Conservation (phyloP, 2,888 invertebrate genomes). For the Polyploca ridens region DNA sequence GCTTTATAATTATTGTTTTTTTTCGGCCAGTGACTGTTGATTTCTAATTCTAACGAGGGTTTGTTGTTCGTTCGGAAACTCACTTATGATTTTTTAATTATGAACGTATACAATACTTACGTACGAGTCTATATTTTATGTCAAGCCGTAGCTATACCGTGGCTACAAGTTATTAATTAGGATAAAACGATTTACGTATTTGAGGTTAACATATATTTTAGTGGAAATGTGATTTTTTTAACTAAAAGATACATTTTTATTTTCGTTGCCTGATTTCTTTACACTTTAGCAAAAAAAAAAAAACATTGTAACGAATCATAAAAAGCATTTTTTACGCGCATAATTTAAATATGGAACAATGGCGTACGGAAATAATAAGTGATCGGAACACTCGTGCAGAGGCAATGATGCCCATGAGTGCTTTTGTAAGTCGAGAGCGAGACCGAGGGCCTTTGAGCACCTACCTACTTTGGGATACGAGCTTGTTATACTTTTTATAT, state of each 20-base stretch:
- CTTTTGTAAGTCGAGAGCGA: conserved; percentile 58
- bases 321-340: background rate
- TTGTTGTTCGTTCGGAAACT: conserved; percentile 47
- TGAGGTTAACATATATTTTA: no score
- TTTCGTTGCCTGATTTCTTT: no score
- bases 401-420: conserved; percentile 50
- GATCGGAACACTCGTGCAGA: conserved; percentile 50
- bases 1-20: conserved; percentile 83
- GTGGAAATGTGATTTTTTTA: no score
- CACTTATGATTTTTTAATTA: conserved; percentile 46
- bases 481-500: conserved; percentile 30
- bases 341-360: conserved; percentile 46
- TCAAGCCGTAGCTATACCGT: conserved; percentile 17
- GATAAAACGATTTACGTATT: no score
- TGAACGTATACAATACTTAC: conserved; percentile 26
- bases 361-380: conserved; percentile 62
- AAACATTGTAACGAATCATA: conserved; percentile 1
- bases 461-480: conserved; percentile 55
- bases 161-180: no score
- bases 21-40: conserved; percentile 74
- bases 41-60: conserved; percentile 77
- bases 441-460: conserved; percentile 47
- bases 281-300: background rate
- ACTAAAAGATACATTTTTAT: no score
- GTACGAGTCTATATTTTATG: conserved; percentile 19